These are phyloP conservation scores for Pteronura brasiliensis DNA, from an alignment of 2,113 vertebrate genomes.

Conservation along the genomic window DNA sequence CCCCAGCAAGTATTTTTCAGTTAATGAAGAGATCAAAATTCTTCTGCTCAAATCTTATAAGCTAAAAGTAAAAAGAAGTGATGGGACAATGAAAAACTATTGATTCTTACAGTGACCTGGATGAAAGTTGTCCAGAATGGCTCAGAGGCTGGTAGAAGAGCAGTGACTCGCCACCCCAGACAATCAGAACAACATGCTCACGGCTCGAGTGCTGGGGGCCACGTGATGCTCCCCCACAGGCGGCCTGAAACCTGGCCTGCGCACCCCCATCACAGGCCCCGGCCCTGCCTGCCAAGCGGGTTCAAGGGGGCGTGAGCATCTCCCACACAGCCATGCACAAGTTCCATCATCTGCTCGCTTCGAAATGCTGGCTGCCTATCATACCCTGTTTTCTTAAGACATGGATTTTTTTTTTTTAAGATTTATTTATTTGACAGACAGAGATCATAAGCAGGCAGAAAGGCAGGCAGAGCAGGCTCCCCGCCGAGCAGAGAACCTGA, in stretches of 20 bases:
- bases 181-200: not conserved
- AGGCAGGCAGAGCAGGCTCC: too few species aligned
- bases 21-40: not conserved
- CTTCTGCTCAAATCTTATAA: not conserved
- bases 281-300: fast-evolving
- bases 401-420: not conserved
- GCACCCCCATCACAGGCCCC: not conserved
- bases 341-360: not conserved
- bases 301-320: not conserved
- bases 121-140: not conserved
- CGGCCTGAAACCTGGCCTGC: not conserved
- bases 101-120: not conserved
- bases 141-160: not conserved
- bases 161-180: not conserved
- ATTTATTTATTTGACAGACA: too few species aligned
- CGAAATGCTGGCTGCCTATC: not conserved
- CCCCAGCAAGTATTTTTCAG: not conserved
- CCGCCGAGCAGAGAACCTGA: too few species aligned
- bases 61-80: not conserved
- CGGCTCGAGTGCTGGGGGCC: fast-evolving
- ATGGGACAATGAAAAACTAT: not conserved
- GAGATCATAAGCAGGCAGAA: too few species aligned
- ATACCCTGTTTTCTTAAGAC: not conserved
- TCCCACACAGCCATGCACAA: not conserved
- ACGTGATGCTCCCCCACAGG: fast-evolving